A percentile compares a stretch with the other conserved stretches of the same genome.
phyloP scores from a whole-genome alignment of 53 echinoderm and acorn worm genomes.

The Patiria pectinifera region DNA sequence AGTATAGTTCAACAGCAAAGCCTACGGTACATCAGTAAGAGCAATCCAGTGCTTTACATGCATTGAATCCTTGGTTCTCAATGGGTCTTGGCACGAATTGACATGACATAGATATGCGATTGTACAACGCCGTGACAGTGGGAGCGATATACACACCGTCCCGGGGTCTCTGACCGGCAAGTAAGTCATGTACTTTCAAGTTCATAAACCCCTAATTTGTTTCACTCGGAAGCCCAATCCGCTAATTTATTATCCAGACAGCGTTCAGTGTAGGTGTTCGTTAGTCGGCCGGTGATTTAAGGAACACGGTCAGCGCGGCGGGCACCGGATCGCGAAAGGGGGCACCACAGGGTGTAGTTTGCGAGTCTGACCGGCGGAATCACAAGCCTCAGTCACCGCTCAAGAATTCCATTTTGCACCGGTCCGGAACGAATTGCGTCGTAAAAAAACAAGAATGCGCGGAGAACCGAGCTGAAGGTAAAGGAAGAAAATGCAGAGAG shows the following conservation, averaged over 20 bases:
- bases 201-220: slow-evolving; percentile 68
- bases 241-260: slow-evolving; percentile 67
- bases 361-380: not conserved
- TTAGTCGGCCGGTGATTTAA: slow-evolving; percentile 41
- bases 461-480: not conserved
- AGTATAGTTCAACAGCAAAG: not conserved
- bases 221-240: slow-evolving; percentile 55
- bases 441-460: slow-evolving; percentile 21
- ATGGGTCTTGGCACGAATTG: not conserved
- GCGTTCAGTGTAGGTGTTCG: slow-evolving; percentile 58
- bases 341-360: slow-evolving; percentile 5
- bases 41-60: not conserved
- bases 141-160: not conserved
- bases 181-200: slow-evolving; percentile 63
- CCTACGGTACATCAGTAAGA: not conserved
- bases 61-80: not conserved
- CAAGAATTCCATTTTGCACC: slow-evolving; percentile 61
- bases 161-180: slow-evolving; percentile 58
- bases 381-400: slow-evolving; percentile 33
- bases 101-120: slow-evolving; percentile 5
- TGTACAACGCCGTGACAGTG: not conserved
- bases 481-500: not conserved
- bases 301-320: slow-evolving; percentile 30
- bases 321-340: not conserved
- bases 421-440: slow-evolving; percentile 51